phyloP scores from a whole-genome alignment of 2,888 invertebrate genomes.

The Antheraea assamensis region DNA sequence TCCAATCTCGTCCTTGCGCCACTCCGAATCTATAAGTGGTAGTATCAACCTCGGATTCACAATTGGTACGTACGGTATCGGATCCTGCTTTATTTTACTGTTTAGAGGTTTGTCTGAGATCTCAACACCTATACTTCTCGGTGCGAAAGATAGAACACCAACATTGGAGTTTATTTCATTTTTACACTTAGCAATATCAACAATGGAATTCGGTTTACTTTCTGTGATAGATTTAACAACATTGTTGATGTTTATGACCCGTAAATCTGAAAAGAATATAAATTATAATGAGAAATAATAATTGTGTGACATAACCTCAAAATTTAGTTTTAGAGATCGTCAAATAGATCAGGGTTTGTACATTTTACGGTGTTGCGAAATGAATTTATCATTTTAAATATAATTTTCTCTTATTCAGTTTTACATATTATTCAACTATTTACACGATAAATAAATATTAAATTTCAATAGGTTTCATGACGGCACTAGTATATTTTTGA shows the following conservation, averaged over 20 bases:
- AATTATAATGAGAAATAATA: slow-evolving; percentile 25
- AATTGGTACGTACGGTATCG: slow-evolving; percentile 67
- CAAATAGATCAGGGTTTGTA: too few relatives aligned
- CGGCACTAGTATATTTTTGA: not conserved
- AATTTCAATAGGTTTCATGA: not conserved
- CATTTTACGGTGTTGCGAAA: slow-evolving; percentile 68
- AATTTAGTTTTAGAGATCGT: slow-evolving; percentile 42
- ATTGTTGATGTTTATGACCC: slow-evolving; percentile 61
- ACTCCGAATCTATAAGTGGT: slow-evolving; percentile 65
- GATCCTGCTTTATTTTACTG: slow-evolving; percentile 58
- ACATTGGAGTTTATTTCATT: slow-evolving; percentile 39
- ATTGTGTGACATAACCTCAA: slow-evolving; percentile 53
- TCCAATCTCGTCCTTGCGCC: slow-evolving; percentile 74
- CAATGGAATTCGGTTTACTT: slow-evolving; percentile 44
- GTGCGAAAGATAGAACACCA: slow-evolving; percentile 54
- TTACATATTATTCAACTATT: not conserved
- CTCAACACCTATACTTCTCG: slow-evolving; percentile 61
- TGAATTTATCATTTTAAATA: slow-evolving; percentile 58
- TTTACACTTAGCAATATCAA: slow-evolving; percentile 37
- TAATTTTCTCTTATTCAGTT: not conserved
- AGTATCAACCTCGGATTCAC: slow-evolving; percentile 71
- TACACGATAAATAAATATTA: not conserved
- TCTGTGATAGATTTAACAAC: slow-evolving; percentile 59
- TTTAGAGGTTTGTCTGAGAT: slow-evolving; percentile 52
- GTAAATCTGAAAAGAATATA: slow-evolving; percentile 59